A percentile compares a stretch with the other conserved stretches of the same genome.
Evolutionary conservation across 2,797 vertebrate genomes (phyloP).

Genomic region (Myotis planiceps): DNA sequence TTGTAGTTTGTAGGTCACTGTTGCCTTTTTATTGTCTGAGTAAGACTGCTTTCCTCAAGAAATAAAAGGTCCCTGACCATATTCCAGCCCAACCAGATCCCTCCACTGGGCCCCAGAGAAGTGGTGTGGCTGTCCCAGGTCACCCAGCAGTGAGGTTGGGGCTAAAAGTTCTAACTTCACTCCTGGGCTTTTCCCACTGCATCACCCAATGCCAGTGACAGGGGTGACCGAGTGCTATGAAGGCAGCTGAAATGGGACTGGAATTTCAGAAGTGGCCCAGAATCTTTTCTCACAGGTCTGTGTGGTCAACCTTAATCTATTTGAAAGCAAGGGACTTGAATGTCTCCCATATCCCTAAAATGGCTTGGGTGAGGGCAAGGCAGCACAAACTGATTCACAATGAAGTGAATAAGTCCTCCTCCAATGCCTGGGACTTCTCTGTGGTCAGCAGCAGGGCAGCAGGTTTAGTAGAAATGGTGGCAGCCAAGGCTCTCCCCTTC

Average conservation of each 20-base stretch:
- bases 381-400: background rate
- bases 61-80: background rate
- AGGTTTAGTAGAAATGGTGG: background rate
- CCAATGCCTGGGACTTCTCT: background rate
- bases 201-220: background rate
- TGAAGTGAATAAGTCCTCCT: background rate
- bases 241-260: background rate
- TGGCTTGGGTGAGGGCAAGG: background rate
- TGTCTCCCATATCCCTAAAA: background rate
- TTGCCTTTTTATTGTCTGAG: background rate
- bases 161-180: background rate
- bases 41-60: background rate
- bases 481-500: fast-evolving
- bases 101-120: background rate
- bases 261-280: background rate
- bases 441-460: background rate
- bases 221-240: background rate
- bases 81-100: background rate
- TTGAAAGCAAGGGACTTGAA: background rate
- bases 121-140: background rate
- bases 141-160: background rate
- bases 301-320: background rate
- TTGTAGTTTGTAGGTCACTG: background rate
- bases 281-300: background rate
- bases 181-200: background rate